Evolutionary conservation across 2,888 invertebrate genomes (phyloP).

Genomic region (Cerceris ruficornis): DNA sequence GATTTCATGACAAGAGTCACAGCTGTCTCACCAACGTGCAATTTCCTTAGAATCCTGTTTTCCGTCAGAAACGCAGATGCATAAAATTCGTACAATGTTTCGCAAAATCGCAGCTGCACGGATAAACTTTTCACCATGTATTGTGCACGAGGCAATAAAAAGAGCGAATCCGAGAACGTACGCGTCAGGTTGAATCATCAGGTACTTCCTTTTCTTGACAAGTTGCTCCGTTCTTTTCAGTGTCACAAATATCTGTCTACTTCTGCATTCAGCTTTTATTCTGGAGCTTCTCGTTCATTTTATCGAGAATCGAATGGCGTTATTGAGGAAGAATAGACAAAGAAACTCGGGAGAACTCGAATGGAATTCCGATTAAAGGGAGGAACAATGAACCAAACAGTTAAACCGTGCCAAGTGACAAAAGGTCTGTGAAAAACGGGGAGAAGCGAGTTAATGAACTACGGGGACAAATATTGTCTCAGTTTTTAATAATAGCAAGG

Average conservation of each 20-base stretch:
- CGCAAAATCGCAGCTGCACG: not conserved
- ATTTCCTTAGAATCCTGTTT: not conserved
- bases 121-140: not conserved
- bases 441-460: too few species aligned
- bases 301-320: conserved; percentile 1
- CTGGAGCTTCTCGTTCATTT: conserved; percentile 12
- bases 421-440: too few species aligned
- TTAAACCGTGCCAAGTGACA: too few species aligned
- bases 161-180: conserved; percentile 23
- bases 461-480: too few species aligned
- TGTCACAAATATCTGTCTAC: conserved; percentile 39
- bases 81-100: not conserved
- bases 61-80: not conserved
- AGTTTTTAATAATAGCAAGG: too few species aligned
- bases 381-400: too few species aligned
- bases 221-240: conserved; percentile 15
- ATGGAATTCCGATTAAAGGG: conserved; percentile 22
- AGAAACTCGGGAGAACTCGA: conserved; percentile 20
- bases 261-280: conserved; percentile 19
- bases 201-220: conserved; percentile 35
- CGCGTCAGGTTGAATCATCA: conserved; percentile 42
- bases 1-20: not conserved
- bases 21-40: not conserved
- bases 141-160: conserved; percentile 6
- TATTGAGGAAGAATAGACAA: conserved; percentile 8